Evolutionary conservation across 2,113 vertebrate species (phyloP).

Genomic region (Saccopteryx leptura): DNA sequence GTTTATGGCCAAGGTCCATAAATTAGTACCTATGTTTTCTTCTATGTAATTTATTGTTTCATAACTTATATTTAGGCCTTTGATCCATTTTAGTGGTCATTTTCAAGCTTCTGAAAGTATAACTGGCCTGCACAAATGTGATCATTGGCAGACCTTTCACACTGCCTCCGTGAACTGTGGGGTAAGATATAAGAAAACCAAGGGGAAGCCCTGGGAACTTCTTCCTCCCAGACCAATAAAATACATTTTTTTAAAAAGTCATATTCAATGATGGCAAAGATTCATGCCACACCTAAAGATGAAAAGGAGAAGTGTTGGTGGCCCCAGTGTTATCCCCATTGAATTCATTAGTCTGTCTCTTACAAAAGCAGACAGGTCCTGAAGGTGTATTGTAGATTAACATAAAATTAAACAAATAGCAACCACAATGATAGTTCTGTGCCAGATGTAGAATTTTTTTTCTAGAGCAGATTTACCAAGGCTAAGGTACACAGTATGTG

Average conservation of each 20-base stretch:
- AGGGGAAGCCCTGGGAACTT: not conserved
- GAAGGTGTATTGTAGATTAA: not conserved
- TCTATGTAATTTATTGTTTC: too few species aligned
- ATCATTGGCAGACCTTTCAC: not conserved
- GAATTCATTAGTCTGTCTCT: not conserved
- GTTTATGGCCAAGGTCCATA: too few species aligned
- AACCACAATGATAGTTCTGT: not conserved
- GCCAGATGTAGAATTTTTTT: not conserved
- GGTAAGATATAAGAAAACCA: not conserved
- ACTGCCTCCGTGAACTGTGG: not conserved
- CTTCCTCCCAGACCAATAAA: not conserved
- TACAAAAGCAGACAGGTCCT: not conserved
- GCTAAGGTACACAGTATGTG: not conserved
- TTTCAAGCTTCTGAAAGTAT: not conserved
- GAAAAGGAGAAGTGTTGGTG: not conserved
- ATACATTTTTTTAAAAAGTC: not conserved
- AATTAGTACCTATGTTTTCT: too few species aligned
- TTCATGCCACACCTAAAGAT: not conserved
- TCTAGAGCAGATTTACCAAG: not conserved
- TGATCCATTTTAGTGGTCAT: not conserved
- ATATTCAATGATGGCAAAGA: not conserved
- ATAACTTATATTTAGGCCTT: too few species aligned
- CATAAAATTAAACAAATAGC: slow-evolving; percentile 6
- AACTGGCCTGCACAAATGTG: not conserved
- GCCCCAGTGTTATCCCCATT: not conserved